These are phyloP conservation scores for Knipowitschia caucasica DNA, from an alignment of 2,797 vertebrate genomes.

Conservation along the genomic window DNA sequence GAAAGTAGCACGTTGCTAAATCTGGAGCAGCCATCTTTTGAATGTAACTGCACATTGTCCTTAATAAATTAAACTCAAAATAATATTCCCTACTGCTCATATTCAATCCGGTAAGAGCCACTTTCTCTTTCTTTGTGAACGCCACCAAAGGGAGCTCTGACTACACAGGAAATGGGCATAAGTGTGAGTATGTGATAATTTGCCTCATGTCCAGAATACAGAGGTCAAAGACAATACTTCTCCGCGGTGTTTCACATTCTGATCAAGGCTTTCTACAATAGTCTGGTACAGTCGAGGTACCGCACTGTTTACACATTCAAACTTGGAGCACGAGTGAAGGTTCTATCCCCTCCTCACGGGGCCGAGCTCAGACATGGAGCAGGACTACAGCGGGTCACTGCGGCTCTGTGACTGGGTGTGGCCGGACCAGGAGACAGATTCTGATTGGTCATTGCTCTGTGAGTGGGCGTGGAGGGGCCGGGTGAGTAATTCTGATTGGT, in stretches of 20 bases:
- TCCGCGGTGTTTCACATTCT: constrained; percentile 13
- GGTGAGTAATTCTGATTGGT: constrained; percentile 66
- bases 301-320: constrained; percentile 16
- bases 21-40: too few relatives aligned
- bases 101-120: too few relatives aligned
- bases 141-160: too few relatives aligned
- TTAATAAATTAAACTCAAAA: too few relatives aligned
- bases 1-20: too few relatives aligned
- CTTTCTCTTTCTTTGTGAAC: too few relatives aligned
- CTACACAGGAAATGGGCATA: too few relatives aligned
- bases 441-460: constrained; percentile 59
- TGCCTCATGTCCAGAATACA: too few relatives aligned
- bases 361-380: constrained; percentile 55
- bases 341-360: constrained; percentile 56
- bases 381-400: constrained; percentile 55
- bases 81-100: too few relatives aligned
- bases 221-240: constrained; percentile 12
- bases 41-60: too few relatives aligned
- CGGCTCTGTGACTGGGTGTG: constrained; percentile 61
- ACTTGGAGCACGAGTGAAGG: not conserved
- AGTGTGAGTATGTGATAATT: too few relatives aligned
- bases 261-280: constrained; percentile 11
- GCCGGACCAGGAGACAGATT: constrained; percentile 58
- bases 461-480: constrained; percentile 60
- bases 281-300: not conserved